phyloP scores from a whole-genome alignment of 2,113 vertebrate species.

The Tachycineta bicolor region DNA sequence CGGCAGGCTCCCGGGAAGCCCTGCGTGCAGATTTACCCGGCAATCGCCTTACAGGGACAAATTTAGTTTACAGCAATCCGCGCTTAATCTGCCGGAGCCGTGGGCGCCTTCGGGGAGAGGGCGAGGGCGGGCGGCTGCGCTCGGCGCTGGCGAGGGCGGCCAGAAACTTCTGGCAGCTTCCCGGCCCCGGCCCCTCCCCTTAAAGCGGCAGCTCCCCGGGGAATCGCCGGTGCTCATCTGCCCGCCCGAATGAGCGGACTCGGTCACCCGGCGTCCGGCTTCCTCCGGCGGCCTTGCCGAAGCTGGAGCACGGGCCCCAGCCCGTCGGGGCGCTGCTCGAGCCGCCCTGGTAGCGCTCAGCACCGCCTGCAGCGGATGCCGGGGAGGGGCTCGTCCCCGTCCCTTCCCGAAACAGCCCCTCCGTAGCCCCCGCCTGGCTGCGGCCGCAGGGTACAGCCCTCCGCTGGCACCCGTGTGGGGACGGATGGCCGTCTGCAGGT shows the following conservation, averaged over 20 bases:
- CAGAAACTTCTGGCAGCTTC: slow-evolving; percentile 59
- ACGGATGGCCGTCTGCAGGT: fast-evolving
- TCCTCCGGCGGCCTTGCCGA: too few relatives aligned
- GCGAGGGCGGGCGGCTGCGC: background rate
- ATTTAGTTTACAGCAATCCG: slow-evolving; percentile 15
- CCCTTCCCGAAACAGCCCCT: background rate
- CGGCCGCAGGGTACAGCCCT: background rate
- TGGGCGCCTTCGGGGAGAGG: background rate
- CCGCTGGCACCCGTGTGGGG: fast-evolving
- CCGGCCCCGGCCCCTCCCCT: background rate
- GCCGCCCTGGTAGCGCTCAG: background rate
- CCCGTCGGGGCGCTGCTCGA: background rate
- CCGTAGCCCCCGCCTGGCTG: background rate
- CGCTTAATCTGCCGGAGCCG: background rate
- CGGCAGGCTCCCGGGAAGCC: background rate
- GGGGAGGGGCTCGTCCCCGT: fast-evolving
- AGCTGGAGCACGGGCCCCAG: background rate
- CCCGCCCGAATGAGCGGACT: fast-evolving
- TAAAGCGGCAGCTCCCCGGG: background rate
- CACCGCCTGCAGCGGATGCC: fast-evolving
- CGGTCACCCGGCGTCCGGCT: fast-evolving
- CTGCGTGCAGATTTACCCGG: background rate
- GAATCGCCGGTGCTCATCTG: fast-evolving
- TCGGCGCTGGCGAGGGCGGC: background rate
- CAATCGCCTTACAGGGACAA: slow-evolving; percentile 38